phyloP scores from a whole-genome alignment of 2,797 vertebrate genomes.

The Hephaestus fuliginosus region DNA sequence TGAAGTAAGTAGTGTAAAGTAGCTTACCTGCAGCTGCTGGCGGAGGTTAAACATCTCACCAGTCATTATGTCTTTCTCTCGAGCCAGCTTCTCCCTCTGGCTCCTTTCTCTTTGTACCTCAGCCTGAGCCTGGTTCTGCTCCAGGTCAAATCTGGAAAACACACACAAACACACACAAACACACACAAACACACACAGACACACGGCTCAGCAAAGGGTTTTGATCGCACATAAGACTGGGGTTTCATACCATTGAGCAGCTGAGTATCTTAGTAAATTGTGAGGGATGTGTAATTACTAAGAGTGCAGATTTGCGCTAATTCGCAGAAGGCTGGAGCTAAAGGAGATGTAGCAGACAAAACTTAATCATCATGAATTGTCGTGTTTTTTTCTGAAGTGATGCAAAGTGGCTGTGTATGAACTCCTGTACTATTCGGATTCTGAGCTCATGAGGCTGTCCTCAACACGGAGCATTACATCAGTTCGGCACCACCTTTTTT shows the following conservation, averaged over 20 bases:
- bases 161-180: conserved; percentile 19
- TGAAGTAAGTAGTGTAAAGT: conserved; percentile 35
- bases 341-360: background rate
- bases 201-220: conserved; percentile 27
- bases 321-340: background rate
- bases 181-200: conserved; percentile 19
- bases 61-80: conserved; percentile 93
- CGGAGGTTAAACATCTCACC: conserved; percentile 93
- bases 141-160: conserved; percentile 91
- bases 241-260: background rate
- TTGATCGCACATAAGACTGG: background rate
- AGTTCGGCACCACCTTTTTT: conserved; percentile 33
- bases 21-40: conserved; percentile 92
- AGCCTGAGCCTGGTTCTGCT: conserved; percentile 92
- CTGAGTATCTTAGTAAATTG: background rate
- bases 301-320: background rate
- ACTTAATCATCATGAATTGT: background rate
- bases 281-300: background rate
- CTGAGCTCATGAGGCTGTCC: conserved; percentile 10
- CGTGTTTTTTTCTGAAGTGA: too few relatives aligned
- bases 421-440: background rate
- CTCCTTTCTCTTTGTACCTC: conserved; percentile 92
- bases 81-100: conserved; percentile 92
- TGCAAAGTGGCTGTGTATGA: too few relatives aligned
- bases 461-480: background rate